A percentile compares a stretch with the other conserved stretches of the same genome.
Conservation (phyloP, 2,797 vertebrate genomes). For the Coregonus ussuriensis region DNA sequence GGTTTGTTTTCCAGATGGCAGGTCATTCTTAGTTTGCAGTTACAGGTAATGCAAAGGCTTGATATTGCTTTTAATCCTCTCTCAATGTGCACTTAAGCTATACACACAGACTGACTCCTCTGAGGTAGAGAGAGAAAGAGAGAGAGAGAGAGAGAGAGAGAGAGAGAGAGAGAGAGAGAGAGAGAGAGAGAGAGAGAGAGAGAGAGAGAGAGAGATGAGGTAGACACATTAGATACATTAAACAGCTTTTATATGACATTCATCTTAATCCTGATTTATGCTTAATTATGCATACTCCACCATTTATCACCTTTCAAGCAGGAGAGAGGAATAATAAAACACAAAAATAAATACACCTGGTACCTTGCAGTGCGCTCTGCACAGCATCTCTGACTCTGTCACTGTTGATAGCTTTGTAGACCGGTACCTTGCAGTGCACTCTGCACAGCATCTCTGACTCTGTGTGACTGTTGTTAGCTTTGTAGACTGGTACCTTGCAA, state of each 20-base stretch:
- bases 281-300: background rate
- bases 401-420: background rate
- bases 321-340: background rate
- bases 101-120: background rate
- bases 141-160: background rate
- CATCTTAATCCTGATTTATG: slow-evolving; percentile 13
- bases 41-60: background rate
- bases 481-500: too few species aligned
- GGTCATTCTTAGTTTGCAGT: background rate
- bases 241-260: background rate
- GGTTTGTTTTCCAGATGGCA: background rate
- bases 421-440: too few species aligned
- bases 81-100: background rate
- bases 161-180: too few species aligned
- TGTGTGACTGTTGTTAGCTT: too few species aligned
- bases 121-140: background rate
- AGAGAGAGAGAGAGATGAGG: background rate
- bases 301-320: background rate
- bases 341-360: background rate
- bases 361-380: background rate
- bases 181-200: too few species aligned
- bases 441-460: too few species aligned
- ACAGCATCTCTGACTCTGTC: background rate
- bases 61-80: background rate
- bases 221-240: slow-evolving; percentile 1